Base-by-base conservation (phyloP, 2,113 vertebrate species). In the Neotoma lepida region DNA sequence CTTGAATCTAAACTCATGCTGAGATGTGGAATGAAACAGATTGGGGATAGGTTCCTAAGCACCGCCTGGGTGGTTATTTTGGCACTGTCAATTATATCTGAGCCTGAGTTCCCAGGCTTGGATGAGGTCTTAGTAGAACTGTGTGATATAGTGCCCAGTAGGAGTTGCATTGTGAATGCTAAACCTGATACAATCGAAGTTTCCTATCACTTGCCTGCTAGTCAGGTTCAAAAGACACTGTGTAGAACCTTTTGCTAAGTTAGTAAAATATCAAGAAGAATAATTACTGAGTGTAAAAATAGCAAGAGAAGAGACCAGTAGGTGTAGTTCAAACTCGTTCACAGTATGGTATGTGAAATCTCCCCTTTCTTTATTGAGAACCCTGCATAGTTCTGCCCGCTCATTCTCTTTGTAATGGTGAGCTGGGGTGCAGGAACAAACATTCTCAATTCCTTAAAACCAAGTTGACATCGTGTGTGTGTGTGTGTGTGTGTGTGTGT, bases 241-340 rank as follows among this genome's bases (percentile, higher is more conserved):
- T 22, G n/a, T 56, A n/a, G 63, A 39, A 22, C 33, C 24, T 95
- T 95, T 76, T 26, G 64, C 91, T 93, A 96, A 87, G 61, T 91
- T 96, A 73, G 44, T 82, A 68, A 91, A 93, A 74, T 95, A 94
- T 90, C 80, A 49, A 80, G 76, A 39, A 96, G 96, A 96, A 96
- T 90, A 95, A 95, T 92, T 58, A 39, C 9, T 58, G 71, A 39
- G 91, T 88, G 56, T 71, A 88, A 96, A 97, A 95, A 94, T 97
- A 97, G 96, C 92, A 74, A 54, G 94, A 96, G 77, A 93, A 64
- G 61, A 84, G 77, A 86, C 14, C 66, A 89, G 76, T 33, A 93
- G 92, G 95, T 97, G 84, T 66, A 84, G 70, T 73, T 46, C 87
- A 91, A 54, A 71, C 95, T 26, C 35, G 96, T 94, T 96, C 96